These are phyloP conservation scores for Neoaliturus tenellus DNA, from an alignment of 2,888 invertebrate genomes.

Conservation along the genomic window DNA sequence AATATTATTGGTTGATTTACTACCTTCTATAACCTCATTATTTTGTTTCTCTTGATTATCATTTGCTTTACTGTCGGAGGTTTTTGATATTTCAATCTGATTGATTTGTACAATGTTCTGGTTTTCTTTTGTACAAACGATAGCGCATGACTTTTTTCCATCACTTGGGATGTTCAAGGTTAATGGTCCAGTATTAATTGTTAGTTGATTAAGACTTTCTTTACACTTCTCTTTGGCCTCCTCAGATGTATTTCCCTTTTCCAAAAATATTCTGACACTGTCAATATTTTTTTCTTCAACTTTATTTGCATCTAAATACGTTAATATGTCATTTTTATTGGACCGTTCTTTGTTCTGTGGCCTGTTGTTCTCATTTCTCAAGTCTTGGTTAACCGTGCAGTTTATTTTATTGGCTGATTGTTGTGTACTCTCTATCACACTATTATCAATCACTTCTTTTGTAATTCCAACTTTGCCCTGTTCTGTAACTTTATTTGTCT, in stretches of 20 bases:
- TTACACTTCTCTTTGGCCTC: too few relatives aligned
- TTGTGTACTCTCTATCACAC: not conserved
- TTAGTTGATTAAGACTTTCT: not conserved
- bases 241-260: too few relatives aligned
- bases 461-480: not conserved
- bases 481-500: conserved; percentile 2
- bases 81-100: too few relatives aligned
- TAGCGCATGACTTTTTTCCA: not conserved
- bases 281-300: too few relatives aligned
- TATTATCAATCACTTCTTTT: not conserved
- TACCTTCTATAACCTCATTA: not conserved
- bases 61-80: too few relatives aligned
- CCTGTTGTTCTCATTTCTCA: not conserved
- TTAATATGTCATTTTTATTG: not conserved
- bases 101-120: not conserved
- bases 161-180: not conserved
- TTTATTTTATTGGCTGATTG: not conserved
- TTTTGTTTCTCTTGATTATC: not conserved
- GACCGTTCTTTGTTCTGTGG: not conserved
- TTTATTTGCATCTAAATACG: not conserved
- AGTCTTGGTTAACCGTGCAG: not conserved
- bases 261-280: too few relatives aligned
- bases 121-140: not conserved
- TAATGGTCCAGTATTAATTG: too few relatives aligned
- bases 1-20: not conserved